Base-by-base conservation (phyloP, 1,140 invertebrate species). In the Formica exsecta region DNA sequence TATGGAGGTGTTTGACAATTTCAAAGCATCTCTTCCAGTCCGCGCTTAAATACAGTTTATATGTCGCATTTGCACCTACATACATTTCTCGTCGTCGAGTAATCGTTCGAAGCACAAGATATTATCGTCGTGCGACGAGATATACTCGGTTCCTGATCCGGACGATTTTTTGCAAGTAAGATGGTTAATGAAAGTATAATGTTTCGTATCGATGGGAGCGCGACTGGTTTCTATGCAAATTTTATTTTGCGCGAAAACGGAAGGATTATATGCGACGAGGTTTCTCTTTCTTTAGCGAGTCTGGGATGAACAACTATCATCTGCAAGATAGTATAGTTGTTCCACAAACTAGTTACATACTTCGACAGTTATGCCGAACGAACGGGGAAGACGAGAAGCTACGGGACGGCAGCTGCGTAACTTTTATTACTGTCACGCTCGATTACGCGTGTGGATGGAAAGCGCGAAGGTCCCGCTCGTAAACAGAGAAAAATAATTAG, bases 401-500 rank as follows among this genome's bases (percentile, higher is more conserved):
- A 16, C 64, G 29, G 36, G 51, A 32, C 54, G 61, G 36, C 86
- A 51, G 57, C 62, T 86, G 48, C 25, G 54, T 73, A 87, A 89
- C 86, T 83, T 77, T 83, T 83, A 84, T 75, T 64, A 75, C 65
- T 83, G 77, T 79, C 77, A 61, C 61, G 70, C 38, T 70, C 64
- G 77, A 89, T 89, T 89, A 86, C 68, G 68, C 48, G 68, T 77
- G 44, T 4, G 84, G 32, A 57, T 54, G 73, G 59, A 65, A 87
- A 84, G 65, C n/a, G 54, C 54, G 25, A 32, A 32, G 62, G 22
- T 29, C 48, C 29, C 29, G 59, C 44, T 75, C 77, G 57, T 87
- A 87, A 89, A 87, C 25, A 38, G 29, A 64, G 85, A 74, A 79
- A 89, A 84, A 89, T 89, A 87, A 89, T 90, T 89, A 85, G 85